Base-by-base conservation (phyloP, 2,888 invertebrate genomes). In the Lithophane semibrunnea region DNA sequence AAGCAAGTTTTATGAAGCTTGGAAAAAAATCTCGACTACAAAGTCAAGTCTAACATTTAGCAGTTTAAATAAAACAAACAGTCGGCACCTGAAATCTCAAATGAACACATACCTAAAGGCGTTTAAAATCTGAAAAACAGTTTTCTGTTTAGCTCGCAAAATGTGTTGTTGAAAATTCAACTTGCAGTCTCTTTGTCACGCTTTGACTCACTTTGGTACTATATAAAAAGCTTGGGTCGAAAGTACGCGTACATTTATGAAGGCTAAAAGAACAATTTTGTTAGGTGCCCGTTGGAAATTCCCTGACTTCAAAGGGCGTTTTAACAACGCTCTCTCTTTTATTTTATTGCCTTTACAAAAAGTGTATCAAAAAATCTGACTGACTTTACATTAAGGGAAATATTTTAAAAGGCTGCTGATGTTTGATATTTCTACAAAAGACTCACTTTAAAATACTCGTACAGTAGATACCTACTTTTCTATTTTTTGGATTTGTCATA, bases 201-300 rank as follows among this genome's bases (percentile, higher is more conserved):
- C 93, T 92, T 93, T 93, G 91, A 91, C 90, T 93, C 93, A 92
- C 91, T 93, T 92, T 91, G 88, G 88, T 89, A 88, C 90, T 90
- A 89, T 86, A 92, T 86, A 94, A 94, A 94, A 94, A 88, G 92
- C 89, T 90, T 89, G 88, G 90, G 87, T 91, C 90, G 91, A 94
- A 93, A 94, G 93, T 92, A 92, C 92, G 92, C 90, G 91, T 92
- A 92, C 94, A 93, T 95, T 95, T 94, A 94, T 94, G 94, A 93
- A 95, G 90, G 92, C 93, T 94, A 94, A 95, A 95, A 94, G 95
- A 95, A 95, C 94, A 96, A 95, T 95, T 95, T 94, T 92, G 95
- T 95, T 96, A 95, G 95, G 94, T 93, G 93, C 93, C 93, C 94
- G 93, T 91, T 94, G 94, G 90, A 95, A 94, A 95, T 95, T 94